Evolutionary conservation across 2,888 invertebrate genomes (phyloP).

Genomic region (Archips xylosteana): DNA sequence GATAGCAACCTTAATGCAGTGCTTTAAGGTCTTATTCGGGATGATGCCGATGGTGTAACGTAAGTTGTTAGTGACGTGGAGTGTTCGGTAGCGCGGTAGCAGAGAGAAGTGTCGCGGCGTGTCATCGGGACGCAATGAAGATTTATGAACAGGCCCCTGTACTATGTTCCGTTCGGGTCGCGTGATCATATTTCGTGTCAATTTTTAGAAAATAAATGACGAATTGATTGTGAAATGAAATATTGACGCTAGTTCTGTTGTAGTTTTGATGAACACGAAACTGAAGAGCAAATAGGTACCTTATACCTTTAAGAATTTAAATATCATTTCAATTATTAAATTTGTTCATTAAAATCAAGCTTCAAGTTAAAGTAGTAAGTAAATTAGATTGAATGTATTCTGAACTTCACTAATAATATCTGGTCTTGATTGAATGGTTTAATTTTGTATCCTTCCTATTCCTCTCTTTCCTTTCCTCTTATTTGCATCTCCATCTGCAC

Average conservation of each 20-base stretch:
- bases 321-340: too few relatives aligned
- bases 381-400: too few relatives aligned
- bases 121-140: conserved; percentile 85
- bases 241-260: conserved; percentile 28
- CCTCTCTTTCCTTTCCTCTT: not conserved
- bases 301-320: too few relatives aligned
- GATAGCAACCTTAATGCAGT: conserved; percentile 45
- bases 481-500: not conserved
- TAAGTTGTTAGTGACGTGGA: conserved; percentile 59
- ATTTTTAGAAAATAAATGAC: conserved; percentile 38
- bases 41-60: conserved; percentile 48
- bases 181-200: conserved; percentile 60
- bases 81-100: conserved; percentile 77
- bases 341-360: too few relatives aligned
- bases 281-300: not conserved
- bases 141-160: conserved; percentile 80
- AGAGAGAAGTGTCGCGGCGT: conserved; percentile 82
- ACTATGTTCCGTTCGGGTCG: conserved; percentile 56
- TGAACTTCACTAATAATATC: too few relatives aligned
- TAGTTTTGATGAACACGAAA: not conserved
- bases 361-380: too few relatives aligned
- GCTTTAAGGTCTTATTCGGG: conserved; percentile 49
- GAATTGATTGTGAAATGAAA: conserved; percentile 26
- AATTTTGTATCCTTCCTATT: not conserved
- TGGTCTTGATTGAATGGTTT: too few relatives aligned